Conservation (phyloP, 2,888 invertebrate species). For the Cacoxenus indagator region DNA sequence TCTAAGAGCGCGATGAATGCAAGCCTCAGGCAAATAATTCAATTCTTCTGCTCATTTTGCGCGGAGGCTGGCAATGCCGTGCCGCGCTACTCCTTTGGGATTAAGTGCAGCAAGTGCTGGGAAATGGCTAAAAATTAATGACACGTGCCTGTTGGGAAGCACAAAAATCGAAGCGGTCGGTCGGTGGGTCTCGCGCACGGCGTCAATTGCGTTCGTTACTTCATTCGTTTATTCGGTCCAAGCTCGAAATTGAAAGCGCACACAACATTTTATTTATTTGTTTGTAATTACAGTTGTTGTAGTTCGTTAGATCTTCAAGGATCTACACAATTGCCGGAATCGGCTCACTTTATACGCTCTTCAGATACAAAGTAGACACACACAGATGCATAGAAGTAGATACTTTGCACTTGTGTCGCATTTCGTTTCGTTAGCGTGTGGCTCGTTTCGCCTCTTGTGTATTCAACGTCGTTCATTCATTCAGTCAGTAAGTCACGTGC, state of each 20-base stretch:
- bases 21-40: conserved; percentile 68
- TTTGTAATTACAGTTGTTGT: conserved; percentile 65
- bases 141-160: conserved; percentile 51
- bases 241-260: conserved; percentile 17
- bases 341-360: conserved; percentile 50
- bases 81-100: conserved; percentile 43
- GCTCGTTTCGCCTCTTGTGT: conserved; percentile 1
- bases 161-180: conserved; percentile 20
- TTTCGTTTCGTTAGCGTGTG: conserved; percentile 5
- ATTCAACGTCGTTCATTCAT: conserved; percentile 16
- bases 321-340: conserved; percentile 38
- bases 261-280: conserved; percentile 57
- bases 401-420: too few relatives aligned
- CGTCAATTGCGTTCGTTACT: too few relatives aligned
- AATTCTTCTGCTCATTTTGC: conserved; percentile 68
- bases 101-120: conserved; percentile 32
- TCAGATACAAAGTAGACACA: too few relatives aligned
- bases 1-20: conserved; percentile 30
- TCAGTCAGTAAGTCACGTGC: conserved; percentile 46
- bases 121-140: conserved; percentile 39
- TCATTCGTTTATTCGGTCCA: conserved; percentile 13
- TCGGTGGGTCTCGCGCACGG: conserved; percentile 1
- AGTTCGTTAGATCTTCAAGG: background rate
- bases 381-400: too few relatives aligned
- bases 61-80: conserved; percentile 44